phyloP scores from a whole-genome alignment of 2,888 invertebrate species.

The Athalia rosae region DNA sequence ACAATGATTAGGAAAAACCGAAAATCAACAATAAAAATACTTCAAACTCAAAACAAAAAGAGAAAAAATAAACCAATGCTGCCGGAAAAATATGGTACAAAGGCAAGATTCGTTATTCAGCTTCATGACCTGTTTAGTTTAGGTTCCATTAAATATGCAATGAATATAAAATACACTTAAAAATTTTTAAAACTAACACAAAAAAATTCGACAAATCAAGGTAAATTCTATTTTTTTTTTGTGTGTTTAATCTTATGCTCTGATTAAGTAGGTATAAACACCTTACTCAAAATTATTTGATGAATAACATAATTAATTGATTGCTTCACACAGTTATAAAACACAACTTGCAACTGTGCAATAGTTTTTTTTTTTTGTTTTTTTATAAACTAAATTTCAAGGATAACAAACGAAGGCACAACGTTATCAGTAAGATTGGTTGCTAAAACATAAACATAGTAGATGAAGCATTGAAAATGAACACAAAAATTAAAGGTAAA shows the following conservation, averaged over 20 bases:
- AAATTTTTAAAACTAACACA: neutral
- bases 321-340: neutral
- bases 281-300: neutral
- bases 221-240: neutral
- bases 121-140: no score
- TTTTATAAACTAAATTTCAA: neutral
- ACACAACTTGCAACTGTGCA: neutral
- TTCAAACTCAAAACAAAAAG: no score
- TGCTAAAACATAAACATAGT: constrained; percentile 5
- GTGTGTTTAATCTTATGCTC: neutral
- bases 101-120: no score
- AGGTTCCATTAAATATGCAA: no score
- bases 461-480: neutral
- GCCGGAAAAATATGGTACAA: no score
- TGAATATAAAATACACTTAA: no score
- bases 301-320: constrained; percentile 17
- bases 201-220: neutral
- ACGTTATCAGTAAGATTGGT: constrained; percentile 31
- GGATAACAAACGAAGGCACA: neutral
- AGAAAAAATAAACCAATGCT: no score
- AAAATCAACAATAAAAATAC: no score
- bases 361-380: neutral
- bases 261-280: neutral
- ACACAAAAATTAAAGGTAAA: no score
- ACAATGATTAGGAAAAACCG: no score